A percentile compares a stretch with the other conserved stretches of the same genome.
Evolutionary conservation across 1,140 invertebrate genomes (phyloP).

Genomic region (Piezodorus guildinii): DNA sequence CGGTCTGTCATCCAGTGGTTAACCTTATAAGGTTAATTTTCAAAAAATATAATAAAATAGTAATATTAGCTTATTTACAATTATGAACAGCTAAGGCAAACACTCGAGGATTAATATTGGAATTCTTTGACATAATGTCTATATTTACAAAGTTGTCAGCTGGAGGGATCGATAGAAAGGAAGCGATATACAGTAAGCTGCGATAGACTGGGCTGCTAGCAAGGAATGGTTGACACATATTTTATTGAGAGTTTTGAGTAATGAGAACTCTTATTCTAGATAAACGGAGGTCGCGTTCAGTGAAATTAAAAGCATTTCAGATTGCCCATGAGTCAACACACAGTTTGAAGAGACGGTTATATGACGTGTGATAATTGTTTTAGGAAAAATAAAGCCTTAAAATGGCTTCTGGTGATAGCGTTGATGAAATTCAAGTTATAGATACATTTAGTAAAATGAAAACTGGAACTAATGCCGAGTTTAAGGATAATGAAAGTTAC

Average conservation of each 20-base stretch:
- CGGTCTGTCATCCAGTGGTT: too few relatives aligned
- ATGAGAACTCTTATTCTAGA: not conserved
- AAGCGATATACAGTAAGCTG: conserved; percentile 22
- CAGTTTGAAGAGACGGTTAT: not conserved
- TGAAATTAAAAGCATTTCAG: not conserved
- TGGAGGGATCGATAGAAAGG: conserved; percentile 31
- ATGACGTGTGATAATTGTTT: conserved; percentile 9
- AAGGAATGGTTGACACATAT: conserved; percentile 22
- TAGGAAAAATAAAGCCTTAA: conserved; percentile 31
- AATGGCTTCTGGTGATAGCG: conserved; percentile 57
- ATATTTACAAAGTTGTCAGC: not conserved
- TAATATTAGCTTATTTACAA: too few relatives aligned
- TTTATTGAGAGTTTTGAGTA: conserved; percentile 4
- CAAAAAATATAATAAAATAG: too few relatives aligned
- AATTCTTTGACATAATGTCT: too few relatives aligned
- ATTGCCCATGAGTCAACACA: not conserved
- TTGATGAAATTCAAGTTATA: conserved; percentile 51
- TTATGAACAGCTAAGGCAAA: too few relatives aligned
- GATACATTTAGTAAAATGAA: conserved; percentile 33
- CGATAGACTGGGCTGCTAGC: not conserved
- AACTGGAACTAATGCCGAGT: conserved; percentile 21
- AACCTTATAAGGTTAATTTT: too few relatives aligned
- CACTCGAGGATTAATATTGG: too few relatives aligned
- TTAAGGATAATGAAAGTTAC: conserved; percentile 20
- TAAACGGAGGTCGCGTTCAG: not conserved